Evolutionary conservation across 1,140 invertebrate genomes (phyloP).

Genomic region (Ephestia elutella): DNA sequence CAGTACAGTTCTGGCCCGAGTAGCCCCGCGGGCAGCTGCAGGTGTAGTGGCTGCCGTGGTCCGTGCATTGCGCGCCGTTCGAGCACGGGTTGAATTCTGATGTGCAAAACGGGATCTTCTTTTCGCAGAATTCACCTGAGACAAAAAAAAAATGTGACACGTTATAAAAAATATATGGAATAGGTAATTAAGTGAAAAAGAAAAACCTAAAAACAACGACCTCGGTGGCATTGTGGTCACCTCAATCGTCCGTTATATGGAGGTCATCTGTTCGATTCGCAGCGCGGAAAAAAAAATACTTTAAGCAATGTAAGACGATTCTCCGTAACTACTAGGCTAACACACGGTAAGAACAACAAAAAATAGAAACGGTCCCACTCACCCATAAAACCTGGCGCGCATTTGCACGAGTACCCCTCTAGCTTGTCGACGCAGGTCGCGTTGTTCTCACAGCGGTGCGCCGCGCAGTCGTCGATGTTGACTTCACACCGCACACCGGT

Average conservation of each 20-base stretch:
- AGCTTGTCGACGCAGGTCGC: slow-evolving; percentile 91
- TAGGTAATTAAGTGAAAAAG: too few species aligned
- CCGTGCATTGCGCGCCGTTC: slow-evolving; percentile 92
- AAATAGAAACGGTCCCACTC: too few species aligned
- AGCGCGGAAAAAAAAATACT: too few species aligned
- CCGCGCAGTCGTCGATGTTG: slow-evolving; percentile 91
- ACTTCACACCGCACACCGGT: slow-evolving; percentile 93
- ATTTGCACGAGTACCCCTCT: slow-evolving; percentile 89
- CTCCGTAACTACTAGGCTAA: too few species aligned
- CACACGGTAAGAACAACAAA: too few species aligned
- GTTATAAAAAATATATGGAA: too few species aligned
- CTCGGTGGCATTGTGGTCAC: too few species aligned
- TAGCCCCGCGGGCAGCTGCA: slow-evolving; percentile 94
- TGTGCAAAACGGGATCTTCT: slow-evolving; percentile 94
- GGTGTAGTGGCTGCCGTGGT: slow-evolving; percentile 92
- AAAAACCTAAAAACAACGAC: too few species aligned
- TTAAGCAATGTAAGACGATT: too few species aligned
- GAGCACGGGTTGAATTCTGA: slow-evolving; percentile 91
- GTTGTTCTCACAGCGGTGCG: slow-evolving; percentile 91
- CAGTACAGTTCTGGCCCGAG: slow-evolving; percentile 93
- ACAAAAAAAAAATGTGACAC: too few species aligned
- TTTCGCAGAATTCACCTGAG: slow-evolving; percentile 89
- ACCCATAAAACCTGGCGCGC: slow-evolving; percentile 89
- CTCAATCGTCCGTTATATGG: too few species aligned
- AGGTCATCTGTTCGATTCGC: too few species aligned